phyloP scores from a whole-genome alignment of 2,888 invertebrate genomes.

The Caenorhabditis angaria region DNA sequence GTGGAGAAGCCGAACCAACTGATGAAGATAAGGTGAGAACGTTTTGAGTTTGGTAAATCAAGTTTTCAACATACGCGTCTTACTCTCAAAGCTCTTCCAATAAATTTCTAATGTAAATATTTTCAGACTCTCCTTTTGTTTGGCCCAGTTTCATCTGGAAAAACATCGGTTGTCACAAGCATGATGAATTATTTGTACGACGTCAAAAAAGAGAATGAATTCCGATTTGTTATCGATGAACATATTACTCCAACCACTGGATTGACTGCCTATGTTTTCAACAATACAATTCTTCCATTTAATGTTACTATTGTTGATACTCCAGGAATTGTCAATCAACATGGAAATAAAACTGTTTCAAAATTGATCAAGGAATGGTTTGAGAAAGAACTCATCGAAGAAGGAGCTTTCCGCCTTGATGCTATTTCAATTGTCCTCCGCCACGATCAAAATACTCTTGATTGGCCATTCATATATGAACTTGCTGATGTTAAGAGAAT shows the following conservation, averaged over 20 bases:
- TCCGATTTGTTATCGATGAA: conserved; percentile 56
- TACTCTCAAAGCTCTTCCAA: no score
- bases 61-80: no score
- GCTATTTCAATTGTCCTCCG: conserved; percentile 62
- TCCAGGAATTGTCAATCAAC: conserved; percentile 60
- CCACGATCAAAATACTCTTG: conserved; percentile 57
- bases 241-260: conserved; percentile 46
- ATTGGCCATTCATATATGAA: conserved; percentile 66
- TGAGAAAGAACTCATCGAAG: conserved; percentile 58
- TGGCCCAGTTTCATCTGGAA: conserved; percentile 61
- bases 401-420: conserved; percentile 63
- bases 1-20: conserved; percentile 56
- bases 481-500: conserved; percentile 63
- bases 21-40: conserved; percentile 64
- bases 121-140: conserved; percentile 61
- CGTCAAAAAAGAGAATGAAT: conserved; percentile 62
- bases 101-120: not conserved
- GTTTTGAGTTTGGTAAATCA: no score
- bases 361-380: conserved; percentile 62
- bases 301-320: conserved; percentile 65
- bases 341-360: conserved; percentile 57
- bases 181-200: conserved; percentile 66
- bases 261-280: conserved; percentile 63
- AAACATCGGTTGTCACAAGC: conserved; percentile 58
- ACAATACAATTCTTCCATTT: conserved; percentile 64